Percentiles rank a stretch among this genome's conserved stretches.
phyloP scores from a whole-genome alignment of 1,140 invertebrate species.

The Monochamus saltuarius region DNA sequence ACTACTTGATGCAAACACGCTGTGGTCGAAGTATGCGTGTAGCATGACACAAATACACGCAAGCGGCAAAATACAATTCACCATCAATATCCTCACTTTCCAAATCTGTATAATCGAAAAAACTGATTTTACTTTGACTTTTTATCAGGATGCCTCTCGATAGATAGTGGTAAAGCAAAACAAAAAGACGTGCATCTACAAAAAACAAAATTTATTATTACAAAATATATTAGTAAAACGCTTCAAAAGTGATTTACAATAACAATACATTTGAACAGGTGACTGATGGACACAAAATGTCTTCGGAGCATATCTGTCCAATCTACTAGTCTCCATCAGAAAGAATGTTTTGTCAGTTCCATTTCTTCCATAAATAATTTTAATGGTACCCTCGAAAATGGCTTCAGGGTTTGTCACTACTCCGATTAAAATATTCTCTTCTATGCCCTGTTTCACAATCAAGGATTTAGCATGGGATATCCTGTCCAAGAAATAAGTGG shows the following conservation, averaged over 20 bases:
- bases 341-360: constrained; percentile 1
- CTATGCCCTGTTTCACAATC: background rate
- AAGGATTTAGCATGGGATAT: constrained; percentile 6
- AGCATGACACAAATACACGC: too few species aligned
- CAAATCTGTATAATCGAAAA: too few species aligned
- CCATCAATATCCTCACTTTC: too few species aligned
- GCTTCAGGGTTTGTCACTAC: constrained; percentile 36
- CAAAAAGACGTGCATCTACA: background rate
- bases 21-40: too few species aligned
- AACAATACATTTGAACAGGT: constrained; percentile 58
- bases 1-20: too few species aligned
- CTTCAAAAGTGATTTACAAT: constrained; percentile 42
- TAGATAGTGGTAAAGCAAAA: too few species aligned
- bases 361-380: constrained; percentile 7
- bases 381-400: constrained; percentile 36
- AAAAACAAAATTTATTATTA: constrained; percentile 23
- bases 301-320: constrained; percentile 60
- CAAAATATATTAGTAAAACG: constrained; percentile 16
- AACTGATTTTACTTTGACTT: too few species aligned
- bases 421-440: constrained; percentile 27
- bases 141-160: too few species aligned
- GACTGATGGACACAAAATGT: constrained; percentile 56
- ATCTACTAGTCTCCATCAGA: constrained; percentile 57
- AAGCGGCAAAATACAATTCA: too few species aligned
- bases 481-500: constrained; percentile 23